Base-by-base conservation (phyloP, 2,113 vertebrate species). In the Lasiurus borealis region DNA sequence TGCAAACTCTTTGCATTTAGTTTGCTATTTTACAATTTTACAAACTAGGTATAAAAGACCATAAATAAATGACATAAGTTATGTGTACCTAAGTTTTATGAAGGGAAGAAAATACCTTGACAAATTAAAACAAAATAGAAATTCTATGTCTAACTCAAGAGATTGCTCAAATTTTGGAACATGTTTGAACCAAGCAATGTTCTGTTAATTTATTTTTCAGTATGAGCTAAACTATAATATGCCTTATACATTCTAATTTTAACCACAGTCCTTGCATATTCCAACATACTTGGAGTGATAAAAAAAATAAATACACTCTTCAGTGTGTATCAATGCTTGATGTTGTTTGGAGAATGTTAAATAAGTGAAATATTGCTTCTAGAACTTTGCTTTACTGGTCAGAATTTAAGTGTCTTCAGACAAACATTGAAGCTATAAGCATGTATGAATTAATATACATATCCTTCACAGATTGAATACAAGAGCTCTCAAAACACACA, bases 31-130 rank as follows among this genome's bases (percentile, higher is more conserved):
- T 99, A 99, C 99, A 99, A 99, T 99, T 99, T 99, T 99, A 99
- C 99, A 99, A 99, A 99, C 99, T 99, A 99, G 99, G 99, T 99
- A 99, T 99, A 99, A 99, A 99, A 99, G 99, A 99, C 99, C 99
- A 99, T 99, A 99, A 99, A 99, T 99, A 99, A 99, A 99, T 99
- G 99, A 99, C 99, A 99, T 99, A 99, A 99, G 99, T 99, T 99
- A 99, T 98, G 99, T 99, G 99, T 99, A 99, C 99, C 99, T 99
- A 99, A 99, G 98, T 98, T 99, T 98, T 98, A 98, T 98, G 96
- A 98, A 98, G 93, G 98, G 97, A 97, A 93, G 78, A 97, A 98
- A 98, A 98, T 91, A 96, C 78, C 96, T 97, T 98, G 98, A 98
- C 98, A 98, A 98, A 98, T 99, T 98, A 98, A 99, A 98, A 98